These are phyloP conservation scores for Drosophila incognita DNA, from an alignment of 2,888 invertebrate genomes.

Conservation along the genomic window DNA sequence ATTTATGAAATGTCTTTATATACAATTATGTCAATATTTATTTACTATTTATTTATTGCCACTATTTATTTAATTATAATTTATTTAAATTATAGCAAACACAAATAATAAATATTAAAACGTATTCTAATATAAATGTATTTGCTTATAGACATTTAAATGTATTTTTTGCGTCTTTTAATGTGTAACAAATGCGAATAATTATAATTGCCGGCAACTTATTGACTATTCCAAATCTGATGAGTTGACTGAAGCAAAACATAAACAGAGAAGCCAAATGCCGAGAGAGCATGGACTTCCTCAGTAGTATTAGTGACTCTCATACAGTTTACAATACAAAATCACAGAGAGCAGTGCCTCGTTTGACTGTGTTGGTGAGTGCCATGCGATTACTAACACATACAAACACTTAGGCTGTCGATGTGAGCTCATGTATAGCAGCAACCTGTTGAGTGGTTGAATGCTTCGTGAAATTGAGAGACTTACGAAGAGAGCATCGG, in stretches of 20 bases:
- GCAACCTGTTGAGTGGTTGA: not conserved
- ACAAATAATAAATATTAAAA: not conserved
- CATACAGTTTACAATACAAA: conserved; percentile 11
- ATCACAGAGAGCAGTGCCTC: conserved; percentile 43
- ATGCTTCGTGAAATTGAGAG: conserved; percentile 16
- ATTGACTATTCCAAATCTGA: no score
- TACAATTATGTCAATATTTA: not conserved
- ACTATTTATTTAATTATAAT: not conserved
- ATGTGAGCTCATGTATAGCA: conserved; percentile 3
- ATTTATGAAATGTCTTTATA: not conserved
- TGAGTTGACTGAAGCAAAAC: conserved; percentile 22
- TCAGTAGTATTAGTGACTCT: conserved; percentile 33
- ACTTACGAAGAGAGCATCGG: conserved; percentile 23
- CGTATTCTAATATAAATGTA: not conserved
- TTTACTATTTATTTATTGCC: not conserved
- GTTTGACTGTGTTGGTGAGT: conserved; percentile 44
- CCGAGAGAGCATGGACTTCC: conserved; percentile 22
- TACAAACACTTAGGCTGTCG: not conserved
- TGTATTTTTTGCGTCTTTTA: not conserved
- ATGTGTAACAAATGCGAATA: accelerated
- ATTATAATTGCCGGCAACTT: no score
- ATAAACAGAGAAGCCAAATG: conserved; percentile 59
- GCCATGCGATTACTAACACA: conserved; percentile 23
- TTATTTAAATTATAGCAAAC: not conserved
- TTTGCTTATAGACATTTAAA: not conserved